Base-by-base conservation (phyloP, 2,888 invertebrate genomes). In the Drosophila anceps region DNA sequence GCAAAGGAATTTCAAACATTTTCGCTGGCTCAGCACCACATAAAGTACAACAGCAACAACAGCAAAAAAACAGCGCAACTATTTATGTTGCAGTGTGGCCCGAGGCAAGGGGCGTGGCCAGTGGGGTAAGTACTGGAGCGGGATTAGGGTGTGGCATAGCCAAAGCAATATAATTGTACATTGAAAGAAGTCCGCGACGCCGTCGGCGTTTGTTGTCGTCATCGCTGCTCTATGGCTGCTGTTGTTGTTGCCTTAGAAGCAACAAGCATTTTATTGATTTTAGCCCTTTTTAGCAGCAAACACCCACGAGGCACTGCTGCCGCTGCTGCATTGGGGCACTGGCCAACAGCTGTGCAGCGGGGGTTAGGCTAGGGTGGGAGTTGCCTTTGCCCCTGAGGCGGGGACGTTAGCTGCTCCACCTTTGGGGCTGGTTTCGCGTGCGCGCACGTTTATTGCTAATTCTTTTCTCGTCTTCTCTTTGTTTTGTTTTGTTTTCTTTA, bases 201-300 rank as follows among this genome's bases (percentile, higher is more conserved):
- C 62, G 39, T 46, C 55, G 66, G 43, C 51, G 51, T 41, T 66
- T 44, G 66, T 51, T 72, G 55, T 57, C 66, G 63, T 31, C 59
- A 44, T 62, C 60, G 55, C 48, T 3, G 24, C 46, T 24, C 37
- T 62, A 44, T 33, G 73, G 51, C 48, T 62, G 50, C 33, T 35
- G 67, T 53, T 39, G 27, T 10, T 37, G 53, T 37, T 54, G 53
- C 15, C 24, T 24, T 9, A n/a, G 41, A 74, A 88, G 91, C 92
- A 91, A 90, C 89, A 90, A 90, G 90, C 88, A 72, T 77, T 91
- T 89, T 91, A 91, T 91, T 91, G 92, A 91, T 91, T 91, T 91
- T 83, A 89, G 88, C 82, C 88, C 84, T 84, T 84, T 84, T 84
- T 72, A 81, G 70, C 79, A 69, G 61, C 69, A 37, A 20, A 18